Evolutionary conservation across 2,797 vertebrate genomes (phyloP).

Genomic region (Geotrypetes seraphini): DNA sequence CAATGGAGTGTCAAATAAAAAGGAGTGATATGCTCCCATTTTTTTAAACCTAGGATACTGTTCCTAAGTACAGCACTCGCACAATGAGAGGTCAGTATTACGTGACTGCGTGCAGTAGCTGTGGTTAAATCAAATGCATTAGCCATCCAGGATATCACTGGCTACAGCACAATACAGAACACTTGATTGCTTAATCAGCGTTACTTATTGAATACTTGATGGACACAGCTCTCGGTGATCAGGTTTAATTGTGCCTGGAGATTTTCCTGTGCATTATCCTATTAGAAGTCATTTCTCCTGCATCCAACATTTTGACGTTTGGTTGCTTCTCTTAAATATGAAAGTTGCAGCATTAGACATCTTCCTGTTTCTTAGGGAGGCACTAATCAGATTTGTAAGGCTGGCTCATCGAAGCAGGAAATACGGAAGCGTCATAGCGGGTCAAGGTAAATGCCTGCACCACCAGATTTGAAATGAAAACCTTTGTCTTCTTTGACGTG

Average conservation of each 20-base stretch:
- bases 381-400: constrained; percentile 47
- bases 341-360: constrained; percentile 36
- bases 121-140: too few species aligned
- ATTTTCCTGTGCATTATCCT: constrained; percentile 16
- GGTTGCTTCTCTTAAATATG: constrained; percentile 38
- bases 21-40: too few species aligned
- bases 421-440: constrained; percentile 45
- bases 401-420: constrained; percentile 48
- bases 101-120: too few species aligned
- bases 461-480: constrained; percentile 43
- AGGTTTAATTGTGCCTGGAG: constrained; percentile 5
- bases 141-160: too few species aligned
- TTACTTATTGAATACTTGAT: too few species aligned
- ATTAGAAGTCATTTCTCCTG: constrained; percentile 27
- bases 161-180: too few species aligned
- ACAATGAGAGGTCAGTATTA: too few species aligned
- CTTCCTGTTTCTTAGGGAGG: constrained; percentile 38
- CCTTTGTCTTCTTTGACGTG: constrained; percentile 29
- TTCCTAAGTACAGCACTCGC: too few species aligned
- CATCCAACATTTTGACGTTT: constrained; percentile 32
- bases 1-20: too few species aligned
- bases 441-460: constrained; percentile 36
- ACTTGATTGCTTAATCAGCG: too few species aligned
- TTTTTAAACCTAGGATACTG: too few species aligned
- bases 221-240: constrained; percentile 22